Evolutionary conservation across 2,888 invertebrate genomes (phyloP), one percentile per base, ranked within the genome.

Genomic region (Pegoplata infirma): DNA sequence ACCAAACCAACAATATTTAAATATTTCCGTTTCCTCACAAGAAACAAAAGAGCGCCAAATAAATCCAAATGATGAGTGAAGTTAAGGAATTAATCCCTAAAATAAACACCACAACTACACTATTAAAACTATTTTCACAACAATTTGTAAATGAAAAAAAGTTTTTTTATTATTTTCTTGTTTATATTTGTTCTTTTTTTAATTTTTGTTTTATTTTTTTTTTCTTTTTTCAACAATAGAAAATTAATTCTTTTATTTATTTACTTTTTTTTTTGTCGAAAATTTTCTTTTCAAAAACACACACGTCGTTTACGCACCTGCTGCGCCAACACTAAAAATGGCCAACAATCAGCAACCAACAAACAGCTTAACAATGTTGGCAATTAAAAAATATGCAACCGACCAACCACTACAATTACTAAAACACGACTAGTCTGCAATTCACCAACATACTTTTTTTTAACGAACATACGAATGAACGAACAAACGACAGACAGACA

Each of bases 291-390:
- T 67, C 40, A 8, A 2, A 10, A 69, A 28, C 49, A 21, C 51
- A 55, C 40, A 58, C 59, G 64, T 53, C 59, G 64, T 53, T 74
- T 47, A 69, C 68, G 53, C 64, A 78, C 78, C 78, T 78, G 46
- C 69, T 44, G 53, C 44, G 53, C n/a, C 73, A 69, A 59, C 25
- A 69, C 56, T 67, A 47, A 36, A 72, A 63, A 56, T 67, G 63
- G 64, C 56, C 32, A 53, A 49, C 32, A 67, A 64, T 64, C 46
- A 23, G 40, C n/a, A 21, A 55, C 25, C 53, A 59, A 58, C 36
- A 53, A 55, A 49, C 49, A 17, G 28, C 63, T 64, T 68, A 68
- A 68, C 53, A 64, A 73, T 68, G 68, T 73, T 68, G 68, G 40
- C 58, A 78, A 68, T 73, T 61, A 59, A 68, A 51, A 40, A 21